phyloP scores from a whole-genome alignment of 2,797 vertebrate species.

The Trematomus bernacchii region DNA sequence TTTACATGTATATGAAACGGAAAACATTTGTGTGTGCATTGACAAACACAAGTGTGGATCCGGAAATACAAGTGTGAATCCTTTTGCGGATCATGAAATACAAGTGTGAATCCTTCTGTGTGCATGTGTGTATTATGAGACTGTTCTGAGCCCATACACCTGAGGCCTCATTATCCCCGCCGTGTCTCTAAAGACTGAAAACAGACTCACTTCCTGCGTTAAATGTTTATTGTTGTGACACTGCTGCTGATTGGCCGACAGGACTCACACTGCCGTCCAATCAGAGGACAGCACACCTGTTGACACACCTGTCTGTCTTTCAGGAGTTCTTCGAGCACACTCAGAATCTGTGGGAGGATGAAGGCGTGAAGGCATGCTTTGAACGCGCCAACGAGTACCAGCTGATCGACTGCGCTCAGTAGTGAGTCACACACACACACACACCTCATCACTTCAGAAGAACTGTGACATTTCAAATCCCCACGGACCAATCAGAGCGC shows the following conservation, averaged over 20 bases:
- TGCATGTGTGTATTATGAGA: too few species aligned
- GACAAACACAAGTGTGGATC: too few species aligned
- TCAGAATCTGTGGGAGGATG: conserved; percentile 96
- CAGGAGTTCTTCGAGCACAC: conserved; percentile 97
- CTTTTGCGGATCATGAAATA: too few species aligned
- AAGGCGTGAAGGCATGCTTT: conserved; percentile 94
- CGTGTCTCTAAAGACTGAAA: conserved; percentile 42
- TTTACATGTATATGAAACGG: too few species aligned
- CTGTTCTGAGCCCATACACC: too few species aligned
- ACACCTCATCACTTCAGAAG: conserved; percentile 1
- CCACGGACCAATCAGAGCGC: conserved; percentile 22
- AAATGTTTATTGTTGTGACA: not conserved
- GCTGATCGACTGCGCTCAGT: conserved; percentile 75
- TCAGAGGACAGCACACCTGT: not conserved
- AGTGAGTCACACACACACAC: conserved; percentile 82
- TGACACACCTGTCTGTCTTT: not conserved
- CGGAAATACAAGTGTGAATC: too few species aligned
- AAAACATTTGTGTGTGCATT: too few species aligned
- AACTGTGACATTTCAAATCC: conserved; percentile 5
- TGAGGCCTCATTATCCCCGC: conserved; percentile 72
- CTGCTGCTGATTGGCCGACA: conserved; percentile 40
- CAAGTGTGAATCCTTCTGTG: too few species aligned
- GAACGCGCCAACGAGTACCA: conserved; percentile 97
- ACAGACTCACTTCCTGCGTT: conserved; percentile 8
- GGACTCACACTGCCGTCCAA: conserved; percentile 8